These are phyloP conservation scores for Meteorus cinctellus DNA, from an alignment of 2,888 invertebrate genomes.

Conservation along the genomic window DNA sequence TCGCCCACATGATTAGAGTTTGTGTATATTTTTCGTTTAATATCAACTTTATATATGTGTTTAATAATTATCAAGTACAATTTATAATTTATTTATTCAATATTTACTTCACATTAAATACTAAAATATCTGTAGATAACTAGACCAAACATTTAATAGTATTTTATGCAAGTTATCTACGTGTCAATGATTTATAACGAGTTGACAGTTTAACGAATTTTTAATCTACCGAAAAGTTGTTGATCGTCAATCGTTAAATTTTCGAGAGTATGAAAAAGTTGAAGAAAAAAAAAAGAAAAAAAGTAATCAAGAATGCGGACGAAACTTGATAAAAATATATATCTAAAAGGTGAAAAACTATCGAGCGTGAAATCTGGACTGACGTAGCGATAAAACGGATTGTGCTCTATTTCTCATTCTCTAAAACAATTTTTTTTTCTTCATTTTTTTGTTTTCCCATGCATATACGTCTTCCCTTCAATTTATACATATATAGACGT, in stretches of 20 bases:
- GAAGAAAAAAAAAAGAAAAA: background rate
- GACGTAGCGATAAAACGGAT: slow-evolving; percentile 49
- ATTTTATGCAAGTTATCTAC: background rate
- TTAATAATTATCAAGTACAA: too few species aligned
- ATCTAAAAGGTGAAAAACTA: slow-evolving; percentile 22
- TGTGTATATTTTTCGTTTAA: too few species aligned
- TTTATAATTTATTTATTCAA: too few species aligned
- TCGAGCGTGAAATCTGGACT: slow-evolving; percentile 31
- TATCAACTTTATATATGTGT: too few species aligned
- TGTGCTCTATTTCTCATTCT: slow-evolving; percentile 18
- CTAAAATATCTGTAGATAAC: too few species aligned
- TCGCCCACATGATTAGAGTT: too few species aligned
- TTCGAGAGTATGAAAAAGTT: background rate
- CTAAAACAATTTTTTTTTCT: slow-evolving; percentile 29
- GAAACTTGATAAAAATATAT: background rate
- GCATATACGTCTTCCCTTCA: background rate
- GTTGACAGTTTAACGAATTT: slow-evolving; percentile 2
- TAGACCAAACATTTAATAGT: too few species aligned
- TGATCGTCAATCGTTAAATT: slow-evolving; percentile 1
- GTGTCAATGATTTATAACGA: background rate
- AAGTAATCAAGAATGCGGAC: slow-evolving; percentile 2
- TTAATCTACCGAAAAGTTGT: background rate
- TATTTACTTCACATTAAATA: too few species aligned
- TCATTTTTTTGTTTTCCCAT: background rate
- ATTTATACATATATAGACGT: background rate